Percentiles rank a stretch among this genome's conserved stretches.
These are phyloP conservation scores for Myotis vivesi DNA, from an alignment of 2,797 vertebrate genomes.

Conservation along the genomic window DNA sequence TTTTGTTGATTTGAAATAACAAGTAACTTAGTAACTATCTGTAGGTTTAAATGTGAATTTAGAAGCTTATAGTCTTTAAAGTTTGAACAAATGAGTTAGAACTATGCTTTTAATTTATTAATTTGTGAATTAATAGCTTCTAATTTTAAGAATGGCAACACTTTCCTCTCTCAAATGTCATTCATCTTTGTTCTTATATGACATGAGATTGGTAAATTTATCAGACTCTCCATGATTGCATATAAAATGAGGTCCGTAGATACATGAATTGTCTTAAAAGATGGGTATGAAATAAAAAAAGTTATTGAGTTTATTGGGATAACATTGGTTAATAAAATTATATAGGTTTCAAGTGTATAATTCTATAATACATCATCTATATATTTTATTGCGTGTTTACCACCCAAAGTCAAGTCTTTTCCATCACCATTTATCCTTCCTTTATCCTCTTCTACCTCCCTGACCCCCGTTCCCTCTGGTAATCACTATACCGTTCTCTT, in stretches of 20 bases:
- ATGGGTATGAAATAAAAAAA: not conserved
- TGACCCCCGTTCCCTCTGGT: not conserved
- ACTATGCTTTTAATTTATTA: not conserved
- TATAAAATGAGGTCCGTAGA: not conserved
- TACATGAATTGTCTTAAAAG: conserved; percentile 55
- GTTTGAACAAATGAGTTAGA: not conserved
- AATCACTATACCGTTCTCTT: not conserved
- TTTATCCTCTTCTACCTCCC: not conserved
- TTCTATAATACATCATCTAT: not conserved
- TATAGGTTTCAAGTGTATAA: not conserved
- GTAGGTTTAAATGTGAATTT: conserved; percentile 40
- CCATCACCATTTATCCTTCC: not conserved
- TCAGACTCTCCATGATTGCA: conserved; percentile 14
- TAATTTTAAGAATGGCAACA: conserved; percentile 33
- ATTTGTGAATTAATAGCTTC: conserved; percentile 31
- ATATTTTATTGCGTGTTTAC: not conserved
- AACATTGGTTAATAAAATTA: not conserved
- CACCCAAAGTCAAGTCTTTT: not conserved
- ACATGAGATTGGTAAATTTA: conserved; percentile 48
- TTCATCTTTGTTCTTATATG: conserved; percentile 44
- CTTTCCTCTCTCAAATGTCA: conserved; percentile 30
- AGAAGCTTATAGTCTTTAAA: conserved; percentile 24
- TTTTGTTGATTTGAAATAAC: conserved; percentile 9
- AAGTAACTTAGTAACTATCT: not conserved
- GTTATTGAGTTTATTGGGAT: not conserved